Percentiles rank a stretch among this genome's conserved stretches.
These are phyloP conservation scores for Maniola hyperantus DNA, from an alignment of 2,888 invertebrate species.

Conservation along the genomic window DNA sequence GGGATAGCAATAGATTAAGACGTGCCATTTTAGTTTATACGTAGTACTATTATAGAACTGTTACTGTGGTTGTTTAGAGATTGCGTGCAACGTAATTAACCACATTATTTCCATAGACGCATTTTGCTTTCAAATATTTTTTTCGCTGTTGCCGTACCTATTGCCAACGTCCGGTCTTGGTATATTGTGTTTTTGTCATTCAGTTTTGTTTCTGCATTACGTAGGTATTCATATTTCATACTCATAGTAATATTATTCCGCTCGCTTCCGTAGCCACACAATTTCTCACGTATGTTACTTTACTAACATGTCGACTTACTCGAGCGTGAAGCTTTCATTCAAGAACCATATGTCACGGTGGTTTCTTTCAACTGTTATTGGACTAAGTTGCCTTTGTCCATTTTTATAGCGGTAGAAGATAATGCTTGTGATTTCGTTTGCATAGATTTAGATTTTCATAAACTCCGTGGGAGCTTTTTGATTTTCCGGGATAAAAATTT, in stretches of 20 bases:
- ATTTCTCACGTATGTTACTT: conserved; percentile 15
- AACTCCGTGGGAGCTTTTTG: no score
- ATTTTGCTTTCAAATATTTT: conserved; percentile 9
- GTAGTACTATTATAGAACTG: no score
- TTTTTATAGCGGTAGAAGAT: neutral
- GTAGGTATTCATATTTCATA: no score
- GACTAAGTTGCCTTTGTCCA: neutral
- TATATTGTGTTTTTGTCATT: conserved; percentile 3
- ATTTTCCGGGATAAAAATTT: no score
- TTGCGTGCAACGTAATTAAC: no score
- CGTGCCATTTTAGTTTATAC: no score
- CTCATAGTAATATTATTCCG: conserved; percentile 12
- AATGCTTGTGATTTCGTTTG: no score
- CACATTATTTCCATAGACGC: neutral
- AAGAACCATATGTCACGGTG: neutral
- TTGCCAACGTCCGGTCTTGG: conserved; percentile 9
- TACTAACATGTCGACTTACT: neutral
- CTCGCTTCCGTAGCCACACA: conserved; percentile 4
- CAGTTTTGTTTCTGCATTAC: conserved; percentile 13
- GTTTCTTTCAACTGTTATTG: neutral
- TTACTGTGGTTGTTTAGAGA: no score
- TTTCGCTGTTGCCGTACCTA: neutral
- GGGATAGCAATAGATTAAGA: no score
- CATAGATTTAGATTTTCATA: no score
- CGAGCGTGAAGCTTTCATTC: conserved; percentile 1